Base-by-base conservation (phyloP, 2,888 invertebrate genomes). In the Drosophila paramelanica region DNA sequence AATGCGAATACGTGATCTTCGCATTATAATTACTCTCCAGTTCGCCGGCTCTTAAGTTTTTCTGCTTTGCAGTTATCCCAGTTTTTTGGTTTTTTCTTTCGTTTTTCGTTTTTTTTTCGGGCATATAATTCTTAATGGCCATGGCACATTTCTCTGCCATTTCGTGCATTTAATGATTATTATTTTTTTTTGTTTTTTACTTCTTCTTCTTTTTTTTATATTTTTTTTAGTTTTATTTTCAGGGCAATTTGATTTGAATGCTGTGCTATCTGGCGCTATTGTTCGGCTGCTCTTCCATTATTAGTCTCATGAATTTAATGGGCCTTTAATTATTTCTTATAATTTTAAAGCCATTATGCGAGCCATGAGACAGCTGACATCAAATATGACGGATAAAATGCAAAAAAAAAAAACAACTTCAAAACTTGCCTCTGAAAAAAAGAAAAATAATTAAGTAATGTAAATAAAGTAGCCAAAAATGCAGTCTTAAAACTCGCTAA, bases 121-220 rank as follows among this genome's bases (percentile, higher is more conserved):
- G 67, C 74, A 73, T 47, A 81, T 74, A 67, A 79, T 85, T 81
- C 88, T 88, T 82, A 81, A 82, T 82, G 82, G 88, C 86, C 86
- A 50, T 85, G 88, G 86, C 82, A 88, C 88, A 88, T 86, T 88
- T 83, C 86, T 85, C 74, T 82, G 82, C 73, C 88, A 77, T 88
- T 88, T 88, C 88, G 83, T 83, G 88, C 86, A 83, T 85, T 88
- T 88, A 85, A 83, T 83, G 82, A 83, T 82, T 65, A 51, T 65
- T 43, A 39, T 23, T 85, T 79, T 81, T 70, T 68, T 69, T 82
- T 50, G 23, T 57, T 5, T 39, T 60, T 59, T 36, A 20, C 23
- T 58, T 67, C 41, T 70, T 52, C 10, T 17, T n/a, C n/a, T n/a
- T n/a, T n/a, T n/a, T n/a, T 41, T 41, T 41, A 36, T 17, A n/a